Conservation (phyloP, 2,113 vertebrate genomes). For the Thunnus maccoyii region DNA sequence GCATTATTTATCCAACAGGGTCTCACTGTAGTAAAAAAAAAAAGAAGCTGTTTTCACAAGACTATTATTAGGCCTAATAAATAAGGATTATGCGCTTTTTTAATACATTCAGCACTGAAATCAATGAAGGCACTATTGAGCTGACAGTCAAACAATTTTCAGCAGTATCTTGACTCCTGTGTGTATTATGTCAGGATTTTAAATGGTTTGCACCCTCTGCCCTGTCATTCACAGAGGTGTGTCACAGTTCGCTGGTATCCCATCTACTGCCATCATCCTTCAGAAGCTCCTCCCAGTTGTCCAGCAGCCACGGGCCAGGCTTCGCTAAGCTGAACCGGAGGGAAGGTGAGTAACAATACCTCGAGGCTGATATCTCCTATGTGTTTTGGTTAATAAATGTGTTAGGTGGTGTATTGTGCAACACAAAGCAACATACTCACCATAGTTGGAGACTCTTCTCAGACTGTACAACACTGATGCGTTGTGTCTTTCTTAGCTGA, state of each 20-base stretch:
- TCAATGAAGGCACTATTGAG: background rate
- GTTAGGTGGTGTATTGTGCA: background rate
- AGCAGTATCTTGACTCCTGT: background rate
- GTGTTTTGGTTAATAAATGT: background rate
- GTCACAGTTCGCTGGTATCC: slow-evolving; percentile 89
- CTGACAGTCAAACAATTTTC: background rate
- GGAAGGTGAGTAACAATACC: slow-evolving; percentile 87
- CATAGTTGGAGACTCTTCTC: too few species aligned
- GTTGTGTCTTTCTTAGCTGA: background rate
- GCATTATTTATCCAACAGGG: background rate
- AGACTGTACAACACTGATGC: background rate
- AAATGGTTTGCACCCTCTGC: background rate
- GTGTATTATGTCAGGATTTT: background rate
- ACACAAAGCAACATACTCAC: background rate
- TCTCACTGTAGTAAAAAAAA: background rate
- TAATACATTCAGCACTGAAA: background rate
- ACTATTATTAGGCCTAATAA: background rate
- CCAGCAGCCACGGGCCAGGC: slow-evolving; percentile 86
- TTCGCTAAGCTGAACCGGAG: slow-evolving; percentile 92
- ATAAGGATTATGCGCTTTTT: too few species aligned
- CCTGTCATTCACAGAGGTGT: slow-evolving; percentile 86
- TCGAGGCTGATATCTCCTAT: background rate
- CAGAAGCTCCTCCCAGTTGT: slow-evolving; percentile 92
- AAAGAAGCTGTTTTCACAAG: background rate
- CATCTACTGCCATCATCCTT: slow-evolving; percentile 88